A percentile compares a stretch with the other conserved stretches of the same genome.
Evolutionary conservation across 1,140 invertebrate species (phyloP).

Genomic region (Centruroides sculpturatus): DNA sequence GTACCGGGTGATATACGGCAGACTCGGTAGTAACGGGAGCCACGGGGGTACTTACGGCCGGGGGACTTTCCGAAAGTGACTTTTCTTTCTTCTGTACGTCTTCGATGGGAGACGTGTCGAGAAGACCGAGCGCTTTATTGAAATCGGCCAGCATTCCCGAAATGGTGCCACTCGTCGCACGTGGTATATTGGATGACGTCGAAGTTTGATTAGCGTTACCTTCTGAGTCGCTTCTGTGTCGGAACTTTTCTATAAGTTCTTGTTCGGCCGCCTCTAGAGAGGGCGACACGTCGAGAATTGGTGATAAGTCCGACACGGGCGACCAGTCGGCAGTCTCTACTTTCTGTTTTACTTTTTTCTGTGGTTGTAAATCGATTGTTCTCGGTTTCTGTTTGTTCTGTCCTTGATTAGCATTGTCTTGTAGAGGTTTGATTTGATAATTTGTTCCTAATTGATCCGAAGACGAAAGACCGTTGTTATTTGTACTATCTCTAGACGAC

Average conservation of each 20-base stretch:
- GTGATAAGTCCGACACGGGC: slow-evolving; percentile 35
- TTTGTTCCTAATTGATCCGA: no score
- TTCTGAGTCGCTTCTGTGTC: not conserved
- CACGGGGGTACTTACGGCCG: not conserved
- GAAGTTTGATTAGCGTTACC: not conserved
- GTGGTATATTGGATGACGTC: slow-evolving; percentile 11
- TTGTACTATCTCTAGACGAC: no score
- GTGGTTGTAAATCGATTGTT: no score
- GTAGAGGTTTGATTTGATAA: no score
- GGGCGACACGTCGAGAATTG: slow-evolving; percentile 36
- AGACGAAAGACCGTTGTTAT: no score
- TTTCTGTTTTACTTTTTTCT: no score
- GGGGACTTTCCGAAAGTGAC: no score
- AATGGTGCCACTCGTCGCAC: slow-evolving; percentile 27
- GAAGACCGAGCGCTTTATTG: slow-evolving; percentile 23
- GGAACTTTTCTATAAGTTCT: slow-evolving; percentile 28
- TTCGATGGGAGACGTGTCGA: slow-evolving; percentile 11
- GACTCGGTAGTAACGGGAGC: no score
- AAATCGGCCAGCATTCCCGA: slow-evolving; percentile 40
- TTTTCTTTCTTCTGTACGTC: slow-evolving; percentile 7
- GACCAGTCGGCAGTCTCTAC: slow-evolving; percentile 27
- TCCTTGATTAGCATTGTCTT: no score
- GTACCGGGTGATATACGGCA: not conserved
- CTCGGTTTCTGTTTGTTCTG: no score
- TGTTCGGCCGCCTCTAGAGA: slow-evolving; percentile 36